These are phyloP conservation scores for Xestobium rufovillosum DNA, from an alignment of 2,888 invertebrate genomes.

Conservation along the genomic window DNA sequence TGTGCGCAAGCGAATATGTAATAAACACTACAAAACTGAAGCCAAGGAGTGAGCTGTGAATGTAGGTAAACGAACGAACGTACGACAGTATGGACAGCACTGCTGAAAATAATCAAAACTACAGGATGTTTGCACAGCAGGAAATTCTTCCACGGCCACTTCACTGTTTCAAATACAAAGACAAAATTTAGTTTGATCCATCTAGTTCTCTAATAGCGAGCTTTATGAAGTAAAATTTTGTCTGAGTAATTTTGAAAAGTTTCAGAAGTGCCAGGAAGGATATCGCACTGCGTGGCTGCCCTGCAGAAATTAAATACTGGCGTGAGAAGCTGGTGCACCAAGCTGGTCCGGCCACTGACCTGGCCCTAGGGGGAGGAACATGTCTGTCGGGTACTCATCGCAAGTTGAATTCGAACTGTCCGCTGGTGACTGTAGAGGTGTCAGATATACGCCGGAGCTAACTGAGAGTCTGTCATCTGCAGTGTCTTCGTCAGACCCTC, in stretches of 20 bases:
- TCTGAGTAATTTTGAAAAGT: too few relatives aligned
- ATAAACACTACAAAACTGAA: slow-evolving; percentile 2
- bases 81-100: too few relatives aligned
- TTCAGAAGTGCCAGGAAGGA: too few relatives aligned
- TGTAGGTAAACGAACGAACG: neutral
- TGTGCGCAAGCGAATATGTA: slow-evolving; percentile 2
- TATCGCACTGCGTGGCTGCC: too few relatives aligned
- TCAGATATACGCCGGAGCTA: slow-evolving; percentile 22
- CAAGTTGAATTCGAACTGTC: slow-evolving; percentile 28
- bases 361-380: slow-evolving; percentile 41
- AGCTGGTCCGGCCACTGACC: slow-evolving; percentile 45
- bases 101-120: too few relatives aligned
- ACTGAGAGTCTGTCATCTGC: slow-evolving; percentile 17
- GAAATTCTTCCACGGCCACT: too few relatives aligned
- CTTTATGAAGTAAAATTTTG: too few relatives aligned
- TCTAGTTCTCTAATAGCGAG: too few relatives aligned
- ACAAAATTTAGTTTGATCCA: too few relatives aligned
- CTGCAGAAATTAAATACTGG: slow-evolving; percentile 19
- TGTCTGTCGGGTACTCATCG: slow-evolving; percentile 31
- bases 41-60: neutral
- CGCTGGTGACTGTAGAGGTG: slow-evolving; percentile 23
- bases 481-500: slow-evolving; percentile 26
- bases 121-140: too few relatives aligned
- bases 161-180: too few relatives aligned
- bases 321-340: slow-evolving; percentile 33